Evolutionary conservation across 2,797 vertebrate genomes (phyloP), one percentile per base, ranked within the genome.

Genomic region (Corythornis leucogaster): DNA sequence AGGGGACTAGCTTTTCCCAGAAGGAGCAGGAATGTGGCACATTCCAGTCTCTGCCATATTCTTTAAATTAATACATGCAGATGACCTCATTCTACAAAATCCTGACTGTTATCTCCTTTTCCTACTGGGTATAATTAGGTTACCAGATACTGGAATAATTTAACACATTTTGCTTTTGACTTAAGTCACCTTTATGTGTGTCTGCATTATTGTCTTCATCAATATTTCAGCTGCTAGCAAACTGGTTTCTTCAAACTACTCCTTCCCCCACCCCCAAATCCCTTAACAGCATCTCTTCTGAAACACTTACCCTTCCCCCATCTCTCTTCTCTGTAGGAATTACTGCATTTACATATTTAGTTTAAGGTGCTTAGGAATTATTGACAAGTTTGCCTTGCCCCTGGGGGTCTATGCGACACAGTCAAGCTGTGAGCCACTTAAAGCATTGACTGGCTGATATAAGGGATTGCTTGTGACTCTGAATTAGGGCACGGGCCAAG

Each of bases 311-410:
- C 73, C 33, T 93, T 94, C 79, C 66, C 57, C 55, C 75, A 24
- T 12, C 10, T 35, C 79, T 81, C 61, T 58, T 67, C 69, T 80
- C 68, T 26, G 66, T 28, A 79, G 64, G 75, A 94, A 95, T 95
- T 91, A 89, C 50, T 77, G 53, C 42, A 87, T 93, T 96, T 96
- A 43, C 80, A 92, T 90, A 94, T 94, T 94, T 95, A 81, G 64
- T 91, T 95, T 86, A 95, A 91, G 77, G 71, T 95, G 43, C 87
- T 96, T 95, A 91, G 80, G 67, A 85, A 75, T 97, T 97, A 96
- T 97, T 96, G 96, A 95, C 94, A 95, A 90, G 73, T 81, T 78
- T 96, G 71, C 92, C 89, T 95, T 96, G 91, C 90, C 95, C 96
- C 92, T 82, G 42, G 87, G 64, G 81, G 82, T 30, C 87, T 93